Evolutionary conservation across 2,113 vertebrate genomes (phyloP).

Genomic region (Zosterops lateralis): DNA sequence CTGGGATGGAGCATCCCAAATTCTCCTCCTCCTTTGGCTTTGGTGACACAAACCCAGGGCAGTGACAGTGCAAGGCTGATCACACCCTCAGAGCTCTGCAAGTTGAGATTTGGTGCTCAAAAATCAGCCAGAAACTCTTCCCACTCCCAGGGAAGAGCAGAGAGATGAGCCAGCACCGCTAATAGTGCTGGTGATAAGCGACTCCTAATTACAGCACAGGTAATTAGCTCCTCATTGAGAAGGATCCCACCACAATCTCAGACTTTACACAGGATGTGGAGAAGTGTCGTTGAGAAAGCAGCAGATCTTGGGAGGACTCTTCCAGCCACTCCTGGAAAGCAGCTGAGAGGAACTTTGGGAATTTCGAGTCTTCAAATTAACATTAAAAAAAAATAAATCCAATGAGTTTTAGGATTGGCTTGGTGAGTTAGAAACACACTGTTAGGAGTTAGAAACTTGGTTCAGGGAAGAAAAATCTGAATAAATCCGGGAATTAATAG

Average conservation of each 20-base stretch:
- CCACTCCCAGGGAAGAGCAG: neutral
- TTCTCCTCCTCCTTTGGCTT: neutral
- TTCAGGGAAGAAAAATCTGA: neutral
- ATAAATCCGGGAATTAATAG: neutral
- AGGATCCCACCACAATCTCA: neutral
- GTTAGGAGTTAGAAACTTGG: neutral
- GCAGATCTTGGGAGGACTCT: neutral
- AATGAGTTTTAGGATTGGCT: neutral
- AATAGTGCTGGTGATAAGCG: neutral
- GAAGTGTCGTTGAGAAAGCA: neutral
- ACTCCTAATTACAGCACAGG: neutral
- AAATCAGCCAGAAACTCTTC: neutral
- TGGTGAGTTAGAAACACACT: neutral
- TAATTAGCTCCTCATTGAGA: conserved; percentile 13
- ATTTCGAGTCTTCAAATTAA: neutral
- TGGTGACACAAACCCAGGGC: neutral
- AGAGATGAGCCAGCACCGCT: neutral
- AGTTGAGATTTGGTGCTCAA: neutral
- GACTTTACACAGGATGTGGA: neutral
- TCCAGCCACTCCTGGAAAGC: neutral
- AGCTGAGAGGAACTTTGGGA: neutral
- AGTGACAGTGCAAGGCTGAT: neutral
- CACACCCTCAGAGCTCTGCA: neutral
- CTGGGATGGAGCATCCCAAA: neutral
- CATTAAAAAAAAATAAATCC: neutral